A percentile compares a stretch with the other conserved stretches of the same genome.
These are phyloP conservation scores for Ascaphus truei DNA, from an alignment of 2,113 vertebrate genomes.

Conservation along the genomic window DNA sequence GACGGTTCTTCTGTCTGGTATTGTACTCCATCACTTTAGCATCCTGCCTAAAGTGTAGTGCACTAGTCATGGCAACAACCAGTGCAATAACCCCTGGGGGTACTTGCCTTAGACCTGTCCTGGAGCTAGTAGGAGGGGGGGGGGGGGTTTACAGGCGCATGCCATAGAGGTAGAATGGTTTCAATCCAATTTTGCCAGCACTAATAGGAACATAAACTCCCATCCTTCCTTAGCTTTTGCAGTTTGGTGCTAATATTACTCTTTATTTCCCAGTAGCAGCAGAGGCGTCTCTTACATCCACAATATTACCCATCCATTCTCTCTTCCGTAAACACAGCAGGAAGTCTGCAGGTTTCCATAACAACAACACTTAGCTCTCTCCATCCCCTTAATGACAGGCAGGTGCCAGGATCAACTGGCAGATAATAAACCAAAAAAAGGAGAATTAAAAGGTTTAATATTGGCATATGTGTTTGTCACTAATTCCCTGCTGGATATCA, in stretches of 20 bases:
- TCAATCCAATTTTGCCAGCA: not conserved
- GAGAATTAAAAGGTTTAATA: not conserved
- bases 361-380: slow-evolving; percentile 38
- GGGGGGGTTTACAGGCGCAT: too few relatives aligned
- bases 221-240: not conserved
- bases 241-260: not conserved
- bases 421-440: slow-evolving; percentile 3
- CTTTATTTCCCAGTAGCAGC: slow-evolving; percentile 5
- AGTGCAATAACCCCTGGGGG: too few relatives aligned
- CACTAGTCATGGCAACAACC: too few relatives aligned
- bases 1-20: too few relatives aligned
- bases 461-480: not conserved
- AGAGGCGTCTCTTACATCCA: slow-evolving; percentile 8
- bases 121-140: too few relatives aligned
- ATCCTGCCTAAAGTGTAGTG: too few relatives aligned
- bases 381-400: slow-evolving; percentile 38
- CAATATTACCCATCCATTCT: slow-evolving; percentile 18
- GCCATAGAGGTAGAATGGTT: not conserved
- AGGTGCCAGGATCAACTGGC: slow-evolving; percentile 44
- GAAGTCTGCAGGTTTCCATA: slow-evolving; percentile 41
- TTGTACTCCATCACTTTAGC: too few relatives aligned
- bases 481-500: not conserved
- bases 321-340: slow-evolving; percentile 38
- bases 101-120: too few relatives aligned
- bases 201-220: not conserved